Base-by-base conservation (phyloP, 2,113 vertebrate genomes). In the Tragelaphus imberbis region DNA sequence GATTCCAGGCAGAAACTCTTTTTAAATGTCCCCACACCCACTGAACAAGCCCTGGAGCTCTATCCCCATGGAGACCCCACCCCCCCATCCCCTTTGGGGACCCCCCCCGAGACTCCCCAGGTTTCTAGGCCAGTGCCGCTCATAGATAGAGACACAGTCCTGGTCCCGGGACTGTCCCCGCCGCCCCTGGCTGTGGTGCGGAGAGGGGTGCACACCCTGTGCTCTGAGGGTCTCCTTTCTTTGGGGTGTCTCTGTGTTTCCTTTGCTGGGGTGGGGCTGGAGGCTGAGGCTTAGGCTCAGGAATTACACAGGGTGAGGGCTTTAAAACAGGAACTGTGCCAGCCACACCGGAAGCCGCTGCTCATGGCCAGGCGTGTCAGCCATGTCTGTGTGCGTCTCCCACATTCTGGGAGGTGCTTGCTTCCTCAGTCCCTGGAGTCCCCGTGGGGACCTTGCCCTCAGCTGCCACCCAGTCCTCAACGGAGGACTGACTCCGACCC, bases 351-450 rank as follows among this genome's bases (percentile, higher is more conserved):
- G 63, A 58, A 84, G 82, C 71, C 3, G 27, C 28, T 14, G 7
- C 44, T 33, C 4, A 3, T 1, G 13, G 51, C 21, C 84, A 23
- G 33, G 44, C 44, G 0, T 0, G 30, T 7, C 23, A 6, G 11
- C 1, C 2, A 40, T 15, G 25, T 23, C 13, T 2, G 9, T 4
- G 1, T 3, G 4, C 7, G 7, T 1, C 23, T n/a, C 27, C 3
- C 0, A 30, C 58, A n/a, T 61, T n/a, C 2, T 19, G 77, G 84
- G 51, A 44, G n/a, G 15, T n/a, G 71, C 59, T 4, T 47, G 25
- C 11, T 28, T 25, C n/a, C 25, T 68, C 30, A 4, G 40, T 16
- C 47, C 10, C 23, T 40, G 5, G 3, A 6, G 68, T 61, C 49
- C 23, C 44, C 0, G 2, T 9, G 9, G 61, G 47, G 81, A 12